Evolutionary conservation across 2,888 invertebrate species (phyloP).

Genomic region (Habroteleia sp.): DNA sequence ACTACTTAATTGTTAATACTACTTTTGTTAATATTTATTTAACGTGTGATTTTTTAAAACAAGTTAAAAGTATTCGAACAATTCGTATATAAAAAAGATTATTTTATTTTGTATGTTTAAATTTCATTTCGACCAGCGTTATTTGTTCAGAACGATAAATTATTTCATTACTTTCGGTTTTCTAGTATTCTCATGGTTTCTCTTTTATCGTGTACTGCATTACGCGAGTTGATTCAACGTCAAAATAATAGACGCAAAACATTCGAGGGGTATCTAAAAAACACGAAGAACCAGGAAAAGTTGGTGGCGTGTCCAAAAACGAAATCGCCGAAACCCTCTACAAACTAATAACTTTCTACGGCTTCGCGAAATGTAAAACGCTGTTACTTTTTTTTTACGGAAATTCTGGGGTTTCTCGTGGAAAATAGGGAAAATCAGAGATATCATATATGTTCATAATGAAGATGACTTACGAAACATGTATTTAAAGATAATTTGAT

Average conservation of each 20-base stretch:
- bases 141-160: constrained; percentile 38
- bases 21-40: too few relatives aligned
- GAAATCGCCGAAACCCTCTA: constrained; percentile 52
- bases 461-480: constrained; percentile 36
- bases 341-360: constrained; percentile 67
- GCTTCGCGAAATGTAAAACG: constrained; percentile 77
- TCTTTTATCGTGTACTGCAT: constrained; percentile 30
- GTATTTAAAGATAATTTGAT: constrained; percentile 5
- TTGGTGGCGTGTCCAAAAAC: constrained; percentile 43
- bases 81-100: constrained; percentile 32
- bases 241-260: constrained; percentile 33
- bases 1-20: too few relatives aligned
- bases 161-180: constrained; percentile 15
- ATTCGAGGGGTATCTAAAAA: constrained; percentile 46
- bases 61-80: too few relatives aligned
- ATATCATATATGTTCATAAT: constrained; percentile 25
- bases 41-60: too few relatives aligned
- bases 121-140: too few relatives aligned
- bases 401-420: constrained; percentile 72
- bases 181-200: constrained; percentile 34
- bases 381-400: constrained; percentile 67
- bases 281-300: constrained; percentile 45
- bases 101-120: constrained; percentile 34
- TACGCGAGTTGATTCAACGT: constrained; percentile 30
- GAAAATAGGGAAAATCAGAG: constrained; percentile 39